Base-by-base conservation (phyloP, 2,888 invertebrate species). In the Drosophila rubida region DNA sequence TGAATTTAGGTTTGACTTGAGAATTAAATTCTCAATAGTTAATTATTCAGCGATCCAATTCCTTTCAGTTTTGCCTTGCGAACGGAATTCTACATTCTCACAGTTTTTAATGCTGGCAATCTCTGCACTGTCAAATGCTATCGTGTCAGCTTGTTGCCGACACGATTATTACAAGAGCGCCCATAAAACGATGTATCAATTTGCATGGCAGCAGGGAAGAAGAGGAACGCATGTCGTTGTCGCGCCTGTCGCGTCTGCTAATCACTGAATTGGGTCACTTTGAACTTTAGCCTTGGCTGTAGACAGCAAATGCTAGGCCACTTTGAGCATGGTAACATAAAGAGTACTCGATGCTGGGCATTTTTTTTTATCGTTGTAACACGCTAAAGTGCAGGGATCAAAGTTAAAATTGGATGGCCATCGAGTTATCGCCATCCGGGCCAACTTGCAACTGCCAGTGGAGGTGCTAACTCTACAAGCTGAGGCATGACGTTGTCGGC, bases 391-490 rank as follows among this genome's bases (percentile, higher is more conserved):
- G 84, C 87, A 85, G 72, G 88, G 84, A 85, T 85, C 84, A 85
- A 73, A 83, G 84, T 73, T 86, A 86, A 42, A 88, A 78, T 78
- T 75, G 78, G 64, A 64, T 71, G 72, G 68, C 71, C 74, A 76
- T 37, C 69, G 65, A 84, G 78, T 78, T 88, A 86, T 87, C 87
- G 73, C 42, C 46, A 51, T 41, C 22, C 57, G 16, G 32, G 41
- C 67, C 3, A 71, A 37, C 32, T 41, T 60, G 44, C 60, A 54
- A 32, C 64, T 70, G 76, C 64, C 74, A 76, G 45, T 66, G 51
- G 55, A 83, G 88, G 82, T 83, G 82, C 82, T 83, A 84, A 84
- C 87, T 88, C 87, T 88, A 84, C 83, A 88, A 80, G 88, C 78
- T 57, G 67, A 65, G 54, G 68, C 87, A 86, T 80, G 88, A 87